phyloP scores from a whole-genome alignment of 2,888 invertebrate genomes.

The Himalopsyche anomala region DNA sequence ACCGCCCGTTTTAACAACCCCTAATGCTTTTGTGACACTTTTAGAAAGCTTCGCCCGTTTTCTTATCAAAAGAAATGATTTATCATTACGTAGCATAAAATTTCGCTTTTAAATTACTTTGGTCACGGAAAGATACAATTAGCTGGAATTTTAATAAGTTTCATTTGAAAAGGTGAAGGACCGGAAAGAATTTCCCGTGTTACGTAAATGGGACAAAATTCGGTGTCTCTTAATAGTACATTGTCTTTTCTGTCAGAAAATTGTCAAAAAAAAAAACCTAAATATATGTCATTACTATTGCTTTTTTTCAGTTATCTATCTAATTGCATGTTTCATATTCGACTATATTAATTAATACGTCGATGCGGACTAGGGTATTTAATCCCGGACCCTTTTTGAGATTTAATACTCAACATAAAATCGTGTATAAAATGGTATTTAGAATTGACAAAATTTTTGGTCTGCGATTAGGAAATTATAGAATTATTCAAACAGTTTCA shows the following conservation, averaged over 20 bases:
- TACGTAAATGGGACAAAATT: background rate
- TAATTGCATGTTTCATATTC: no score
- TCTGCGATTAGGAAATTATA: no score
- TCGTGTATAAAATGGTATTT: no score
- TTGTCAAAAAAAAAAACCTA: no score
- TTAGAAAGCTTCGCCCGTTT: background rate
- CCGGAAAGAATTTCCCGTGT: background rate
- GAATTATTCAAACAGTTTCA: no score
- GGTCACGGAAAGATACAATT: background rate
- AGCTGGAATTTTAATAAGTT: background rate
- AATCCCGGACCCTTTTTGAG: no score
- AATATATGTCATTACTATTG: no score
- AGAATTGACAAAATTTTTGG: no score
- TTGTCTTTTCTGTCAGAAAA: background rate
- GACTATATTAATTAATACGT: no score
- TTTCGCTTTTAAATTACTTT: constrained; percentile 3
- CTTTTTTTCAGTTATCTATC: no score
- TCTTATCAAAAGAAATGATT: constrained; percentile 21
- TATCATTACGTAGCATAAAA: background rate
- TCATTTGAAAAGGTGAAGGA: background rate
- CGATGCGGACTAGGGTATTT: no score
- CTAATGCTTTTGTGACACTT: constrained; percentile 19
- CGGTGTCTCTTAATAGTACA: background rate
- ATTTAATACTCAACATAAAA: no score
- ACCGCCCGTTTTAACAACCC: background rate